Conservation (phyloP, 92 coral and sea anemone species). For the Porites divaricata region DNA sequence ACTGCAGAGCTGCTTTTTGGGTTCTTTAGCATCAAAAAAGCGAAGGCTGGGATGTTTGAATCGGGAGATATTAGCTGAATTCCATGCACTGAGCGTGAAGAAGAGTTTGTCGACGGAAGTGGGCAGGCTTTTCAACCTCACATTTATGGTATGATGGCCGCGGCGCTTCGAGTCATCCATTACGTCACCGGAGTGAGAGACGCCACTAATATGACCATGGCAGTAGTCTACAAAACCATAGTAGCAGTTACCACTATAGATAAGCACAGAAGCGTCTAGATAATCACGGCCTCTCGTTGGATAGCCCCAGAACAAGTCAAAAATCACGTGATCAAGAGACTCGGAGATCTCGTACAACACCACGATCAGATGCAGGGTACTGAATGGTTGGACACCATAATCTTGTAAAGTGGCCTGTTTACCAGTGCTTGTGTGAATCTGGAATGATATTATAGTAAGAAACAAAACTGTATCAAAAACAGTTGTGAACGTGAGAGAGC, state of each 20-base stretch:
- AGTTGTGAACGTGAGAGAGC: too few relatives aligned
- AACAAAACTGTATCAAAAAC: too few relatives aligned
- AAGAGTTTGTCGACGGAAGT: slow-evolving; percentile 77
- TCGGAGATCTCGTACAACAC: slow-evolving; percentile 87
- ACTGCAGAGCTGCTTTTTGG: slow-evolving; percentile 87
- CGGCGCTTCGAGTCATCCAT: slow-evolving; percentile 57
- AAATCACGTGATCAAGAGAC: slow-evolving; percentile 83
- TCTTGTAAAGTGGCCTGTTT: slow-evolving; percentile 61
- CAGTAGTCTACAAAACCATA: too few relatives aligned
- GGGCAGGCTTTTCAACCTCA: slow-evolving; percentile 75
- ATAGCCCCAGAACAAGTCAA: slow-evolving; percentile 96
- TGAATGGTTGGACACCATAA: slow-evolving; percentile 77
- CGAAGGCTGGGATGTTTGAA: slow-evolving; percentile 85
- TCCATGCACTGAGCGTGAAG: slow-evolving; percentile 95
- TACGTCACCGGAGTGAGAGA: slow-evolving; percentile 88
- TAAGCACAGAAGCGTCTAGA: slow-evolving; percentile 90
- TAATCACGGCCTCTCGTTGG: slow-evolving; percentile 71
- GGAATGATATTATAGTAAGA: not conserved
- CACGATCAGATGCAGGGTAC: slow-evolving; percentile 85
- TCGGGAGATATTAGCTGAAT: slow-evolving; percentile 87
- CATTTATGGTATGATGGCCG: slow-evolving; percentile 91
- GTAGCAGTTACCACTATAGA: slow-evolving; percentile 66
- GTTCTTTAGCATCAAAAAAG: slow-evolving; percentile 84
- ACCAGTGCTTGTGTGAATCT: slow-evolving; percentile 13
- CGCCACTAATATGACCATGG: too few relatives aligned